Conservation (phyloP, 2,797 vertebrate genomes). For the Epinephelus awoara region DNA sequence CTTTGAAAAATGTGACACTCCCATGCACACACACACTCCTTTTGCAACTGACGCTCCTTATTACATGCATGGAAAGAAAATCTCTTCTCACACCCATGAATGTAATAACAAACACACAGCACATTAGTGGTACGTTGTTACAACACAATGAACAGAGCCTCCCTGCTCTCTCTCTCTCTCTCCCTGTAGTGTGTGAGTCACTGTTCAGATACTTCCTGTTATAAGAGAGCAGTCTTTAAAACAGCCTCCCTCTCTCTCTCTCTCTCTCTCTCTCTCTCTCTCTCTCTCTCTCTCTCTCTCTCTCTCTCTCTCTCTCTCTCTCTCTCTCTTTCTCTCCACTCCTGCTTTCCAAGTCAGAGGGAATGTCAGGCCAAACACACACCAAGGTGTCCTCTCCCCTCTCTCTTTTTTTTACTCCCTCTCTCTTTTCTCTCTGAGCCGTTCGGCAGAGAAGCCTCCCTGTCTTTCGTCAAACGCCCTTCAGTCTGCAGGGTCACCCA, state of each 20-base stretch:
- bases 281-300: slow-evolving; percentile 35
- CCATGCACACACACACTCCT: too few species aligned
- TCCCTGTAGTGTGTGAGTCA: slow-evolving; percentile 74
- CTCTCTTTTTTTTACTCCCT: slow-evolving; percentile 4
- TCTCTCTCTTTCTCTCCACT: slow-evolving; percentile 31
- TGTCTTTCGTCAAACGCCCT: slow-evolving; percentile 58
- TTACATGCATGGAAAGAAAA: slow-evolving; percentile 21
- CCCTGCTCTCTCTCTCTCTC: slow-evolving; percentile 43
- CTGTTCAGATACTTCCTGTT: slow-evolving; percentile 82
- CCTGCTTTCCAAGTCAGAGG: slow-evolving; percentile 70
- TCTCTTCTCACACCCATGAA: slow-evolving; percentile 22
- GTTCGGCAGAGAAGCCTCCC: slow-evolving; percentile 51
- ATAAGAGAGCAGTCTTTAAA: slow-evolving; percentile 75
- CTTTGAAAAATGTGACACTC: slow-evolving; percentile 15
- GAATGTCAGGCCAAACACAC: slow-evolving; percentile 72
- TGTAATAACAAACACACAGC: slow-evolving; percentile 43
- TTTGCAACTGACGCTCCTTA: slow-evolving; percentile 18
- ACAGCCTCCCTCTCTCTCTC: slow-evolving; percentile 54
- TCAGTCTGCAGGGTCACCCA: slow-evolving; percentile 57
- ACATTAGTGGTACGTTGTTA: slow-evolving; percentile 53
- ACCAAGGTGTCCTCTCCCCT: slow-evolving; percentile 66
- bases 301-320: slow-evolving; percentile 52
- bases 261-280: slow-evolving; percentile 32
- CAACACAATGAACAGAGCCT: slow-evolving; percentile 63
- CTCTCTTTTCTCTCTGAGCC: slow-evolving; percentile 45